Conservation (phyloP, 2,113 vertebrate genomes). For the Chauna torquata region DNA sequence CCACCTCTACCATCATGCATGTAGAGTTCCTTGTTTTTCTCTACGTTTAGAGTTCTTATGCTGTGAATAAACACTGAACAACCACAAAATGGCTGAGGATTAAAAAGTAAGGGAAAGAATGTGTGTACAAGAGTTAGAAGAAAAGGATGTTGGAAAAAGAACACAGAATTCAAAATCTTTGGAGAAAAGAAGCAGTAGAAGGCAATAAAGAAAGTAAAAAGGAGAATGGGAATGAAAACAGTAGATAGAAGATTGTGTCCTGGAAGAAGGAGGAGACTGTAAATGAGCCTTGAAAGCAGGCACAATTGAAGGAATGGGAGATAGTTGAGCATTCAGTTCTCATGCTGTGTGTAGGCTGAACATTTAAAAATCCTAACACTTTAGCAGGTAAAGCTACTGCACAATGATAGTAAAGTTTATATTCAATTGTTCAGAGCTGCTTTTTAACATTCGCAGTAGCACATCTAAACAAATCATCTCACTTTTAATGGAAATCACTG, state of each 20-base stretch:
- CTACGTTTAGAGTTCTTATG: neutral
- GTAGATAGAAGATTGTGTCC: neutral
- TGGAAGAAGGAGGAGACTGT: neutral
- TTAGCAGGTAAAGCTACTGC: constrained; percentile 23
- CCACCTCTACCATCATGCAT: neutral
- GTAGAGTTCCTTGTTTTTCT: neutral
- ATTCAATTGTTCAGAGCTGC: neutral
- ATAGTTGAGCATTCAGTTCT: neutral
- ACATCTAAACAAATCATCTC: constrained; percentile 46
- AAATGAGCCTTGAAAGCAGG: neutral
- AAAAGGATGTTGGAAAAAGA: neutral
- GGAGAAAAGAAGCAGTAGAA: neutral
- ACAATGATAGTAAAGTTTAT: constrained; percentile 22
- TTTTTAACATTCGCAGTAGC: constrained; percentile 44
- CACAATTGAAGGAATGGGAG: neutral
- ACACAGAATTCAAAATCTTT: neutral
- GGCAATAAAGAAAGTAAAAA: neutral
- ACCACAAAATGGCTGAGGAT: neutral
- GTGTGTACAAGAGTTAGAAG: neutral
- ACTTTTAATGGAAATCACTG: constrained; percentile 46
- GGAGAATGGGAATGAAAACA: neutral
- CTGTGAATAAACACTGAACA: neutral
- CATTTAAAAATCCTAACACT: constrained; percentile 6
- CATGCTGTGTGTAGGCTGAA: neutral
- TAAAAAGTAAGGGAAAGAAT: neutral